Base-by-base conservation (phyloP, 35 echinoderm and acorn worm genomes). In the Apostichopus parvimensis region DNA sequence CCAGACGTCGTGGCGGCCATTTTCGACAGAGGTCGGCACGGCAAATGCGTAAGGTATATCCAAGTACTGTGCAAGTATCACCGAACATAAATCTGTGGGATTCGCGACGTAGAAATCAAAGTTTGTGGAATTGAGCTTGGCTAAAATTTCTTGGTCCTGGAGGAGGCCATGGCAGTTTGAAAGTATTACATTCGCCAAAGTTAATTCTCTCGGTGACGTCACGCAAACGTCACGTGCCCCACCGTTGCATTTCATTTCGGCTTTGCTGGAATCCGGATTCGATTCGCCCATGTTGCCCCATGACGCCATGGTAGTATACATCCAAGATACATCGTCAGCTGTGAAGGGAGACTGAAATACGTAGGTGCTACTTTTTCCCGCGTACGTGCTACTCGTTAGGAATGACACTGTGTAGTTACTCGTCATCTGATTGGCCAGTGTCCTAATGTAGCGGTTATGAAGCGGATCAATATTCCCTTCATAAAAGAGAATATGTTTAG, bases 21-120 rank as follows among this genome's bases (percentile, higher is more conserved):
- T 89, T 24, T 73, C 61, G 24, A 89, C 72, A 21, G 88, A 77
- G 0, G 70, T 90, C 88, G 88, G 88, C 5, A 90, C 54, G 24
- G 68, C 88, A 54, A 90, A 90, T 54, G 52, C 88, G 73, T 77
- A 90, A 12, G 88, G 88, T 26, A 90, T 22, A 53, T 52, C 52
- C 28, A 90, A 26, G 53, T 90, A 78, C 21, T 90, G 88, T 11
- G 88, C 88, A 54, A 90, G 66, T 14, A 90, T 90, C 14, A 90
- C 88, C 22, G 88, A 90, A 23, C 88, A 90, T 9, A 90, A 20
- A 45, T 90, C 88, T 54, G 88, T 17, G 13, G 88, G 88, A 56
- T 90, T 56, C 14, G 70, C 88, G 53, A 90, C 45, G 73, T 77
- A 90, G 18, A 90, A 77, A 52, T 90, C 88, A 18, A 77, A 90